A percentile compares a stretch with the other conserved stretches of the same genome.
phyloP scores from a whole-genome alignment of 2,797 vertebrate species.

The Phylloscopus collybita region DNA sequence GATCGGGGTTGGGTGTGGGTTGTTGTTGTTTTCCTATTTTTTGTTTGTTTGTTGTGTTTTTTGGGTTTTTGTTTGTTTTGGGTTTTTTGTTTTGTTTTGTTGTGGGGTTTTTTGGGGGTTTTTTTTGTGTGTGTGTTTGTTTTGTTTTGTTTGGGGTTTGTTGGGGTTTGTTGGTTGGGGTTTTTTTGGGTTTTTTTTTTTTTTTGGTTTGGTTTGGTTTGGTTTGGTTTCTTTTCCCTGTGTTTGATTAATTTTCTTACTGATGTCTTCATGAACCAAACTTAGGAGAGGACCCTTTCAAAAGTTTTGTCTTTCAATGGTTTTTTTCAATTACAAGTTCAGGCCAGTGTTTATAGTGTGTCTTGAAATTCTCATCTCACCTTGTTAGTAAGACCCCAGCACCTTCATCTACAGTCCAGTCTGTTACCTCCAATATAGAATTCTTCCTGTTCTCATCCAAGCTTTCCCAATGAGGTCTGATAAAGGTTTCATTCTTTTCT shows the following conservation, averaged over 20 bases:
- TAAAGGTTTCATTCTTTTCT: neutral
- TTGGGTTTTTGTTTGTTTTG: neutral
- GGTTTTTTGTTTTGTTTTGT: neutral
- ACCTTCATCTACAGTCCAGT: neutral
- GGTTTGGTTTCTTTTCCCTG: neutral
- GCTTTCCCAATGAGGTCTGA: neutral
- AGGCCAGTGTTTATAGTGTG: accelerated
- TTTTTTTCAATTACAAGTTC: neutral
- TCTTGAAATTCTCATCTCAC: neutral
- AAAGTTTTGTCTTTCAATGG: neutral
- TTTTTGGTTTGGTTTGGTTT: neutral
- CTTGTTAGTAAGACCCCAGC: neutral
- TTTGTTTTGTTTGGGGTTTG: neutral
- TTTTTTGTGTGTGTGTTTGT: neutral
- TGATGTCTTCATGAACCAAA: neutral
- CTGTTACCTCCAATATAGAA: neutral
- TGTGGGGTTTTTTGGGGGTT: no score
- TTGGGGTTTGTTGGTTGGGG: no score
- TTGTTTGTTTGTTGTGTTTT: no score
- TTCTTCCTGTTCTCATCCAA: neutral
- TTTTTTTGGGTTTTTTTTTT: no score
- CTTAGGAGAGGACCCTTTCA: accelerated
- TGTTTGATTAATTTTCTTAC: neutral
- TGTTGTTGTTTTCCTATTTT: no score
- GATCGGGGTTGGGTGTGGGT: no score